Evolutionary conservation across 2,113 vertebrate species (phyloP).

Genomic region (Phyllostomus hastatus): DNA sequence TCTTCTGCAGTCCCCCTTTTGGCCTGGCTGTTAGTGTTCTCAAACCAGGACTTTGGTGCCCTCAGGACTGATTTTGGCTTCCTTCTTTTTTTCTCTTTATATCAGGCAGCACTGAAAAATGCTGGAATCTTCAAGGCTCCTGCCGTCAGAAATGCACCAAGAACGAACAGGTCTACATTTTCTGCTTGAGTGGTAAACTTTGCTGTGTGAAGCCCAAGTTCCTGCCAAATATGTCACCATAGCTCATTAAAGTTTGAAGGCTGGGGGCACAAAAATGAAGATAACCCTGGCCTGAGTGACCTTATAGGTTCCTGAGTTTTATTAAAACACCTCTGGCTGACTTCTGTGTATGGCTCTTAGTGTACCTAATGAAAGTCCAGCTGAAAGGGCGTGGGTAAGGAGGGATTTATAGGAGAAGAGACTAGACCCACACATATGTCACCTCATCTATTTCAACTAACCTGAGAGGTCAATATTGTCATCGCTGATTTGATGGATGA

Average conservation of each 20-base stretch:
- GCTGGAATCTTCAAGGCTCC: constrained; percentile 19
- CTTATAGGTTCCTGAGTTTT: background rate
- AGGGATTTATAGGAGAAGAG: background rate
- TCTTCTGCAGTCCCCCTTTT: background rate
- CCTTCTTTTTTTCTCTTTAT: background rate
- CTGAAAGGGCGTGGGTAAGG: background rate
- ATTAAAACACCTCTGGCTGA: constrained; percentile 45
- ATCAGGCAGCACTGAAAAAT: constrained; percentile 15
- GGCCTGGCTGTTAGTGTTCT: background rate
- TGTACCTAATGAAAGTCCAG: background rate
- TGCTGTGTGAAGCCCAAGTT: constrained; percentile 43
- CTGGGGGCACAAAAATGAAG: background rate
- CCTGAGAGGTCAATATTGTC: background rate
- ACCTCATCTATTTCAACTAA: background rate
- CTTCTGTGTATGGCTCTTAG: background rate
- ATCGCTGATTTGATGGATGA: background rate
- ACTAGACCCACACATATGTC: background rate
- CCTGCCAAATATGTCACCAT: fast-evolving
- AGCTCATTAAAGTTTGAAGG: background rate
- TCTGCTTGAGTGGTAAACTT: background rate
- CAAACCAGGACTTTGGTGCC: background rate
- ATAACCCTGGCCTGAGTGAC: background rate
- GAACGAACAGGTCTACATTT: background rate
- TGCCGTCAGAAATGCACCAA: background rate
- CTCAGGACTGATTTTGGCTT: background rate